These are phyloP conservation scores for Lates japonicus DNA, from an alignment of 2,797 vertebrate genomes.

Conservation along the genomic window DNA sequence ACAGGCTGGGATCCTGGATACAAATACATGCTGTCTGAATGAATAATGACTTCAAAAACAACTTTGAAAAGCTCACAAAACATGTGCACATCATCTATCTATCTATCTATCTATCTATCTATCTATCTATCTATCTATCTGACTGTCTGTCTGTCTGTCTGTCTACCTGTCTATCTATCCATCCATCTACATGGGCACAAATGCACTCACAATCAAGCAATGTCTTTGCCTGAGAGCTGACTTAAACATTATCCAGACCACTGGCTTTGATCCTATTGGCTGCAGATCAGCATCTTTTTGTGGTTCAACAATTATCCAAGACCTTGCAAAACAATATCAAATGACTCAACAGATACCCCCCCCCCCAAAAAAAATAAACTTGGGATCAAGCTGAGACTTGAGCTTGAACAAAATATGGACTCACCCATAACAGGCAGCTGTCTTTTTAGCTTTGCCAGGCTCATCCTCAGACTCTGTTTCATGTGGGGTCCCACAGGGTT, in stretches of 20 bases:
- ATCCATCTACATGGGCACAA: conserved; percentile 1
- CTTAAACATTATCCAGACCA: conserved; percentile 15
- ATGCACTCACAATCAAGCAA: conserved; percentile 17
- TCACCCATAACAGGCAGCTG: background rate
- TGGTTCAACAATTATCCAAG: conserved; percentile 19
- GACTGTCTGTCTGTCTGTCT: too few relatives aligned
- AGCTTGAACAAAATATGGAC: conserved; percentile 7
- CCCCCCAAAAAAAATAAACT: background rate
- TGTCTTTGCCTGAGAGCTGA: conserved; percentile 13
- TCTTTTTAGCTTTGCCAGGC: conserved; percentile 8
- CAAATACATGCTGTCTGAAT: conserved; percentile 30
- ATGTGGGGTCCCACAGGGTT: background rate
- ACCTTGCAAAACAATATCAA: conserved; percentile 30
- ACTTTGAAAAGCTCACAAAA: conserved; percentile 44
- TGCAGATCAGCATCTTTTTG: conserved; percentile 23
- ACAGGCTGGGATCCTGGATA: conserved; percentile 18
- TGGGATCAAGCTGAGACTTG: background rate
- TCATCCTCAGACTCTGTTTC: background rate
- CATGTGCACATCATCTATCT: background rate
- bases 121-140: too few relatives aligned
- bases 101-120: too few relatives aligned
- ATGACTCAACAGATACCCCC: conserved; percentile 4
- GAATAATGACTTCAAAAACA: conserved; percentile 46
- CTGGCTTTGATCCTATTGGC: conserved; percentile 31
- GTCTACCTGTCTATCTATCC: too few relatives aligned